phyloP scores from a whole-genome alignment of 2,113 vertebrate species.

The Melanotaenia duboulayi region DNA sequence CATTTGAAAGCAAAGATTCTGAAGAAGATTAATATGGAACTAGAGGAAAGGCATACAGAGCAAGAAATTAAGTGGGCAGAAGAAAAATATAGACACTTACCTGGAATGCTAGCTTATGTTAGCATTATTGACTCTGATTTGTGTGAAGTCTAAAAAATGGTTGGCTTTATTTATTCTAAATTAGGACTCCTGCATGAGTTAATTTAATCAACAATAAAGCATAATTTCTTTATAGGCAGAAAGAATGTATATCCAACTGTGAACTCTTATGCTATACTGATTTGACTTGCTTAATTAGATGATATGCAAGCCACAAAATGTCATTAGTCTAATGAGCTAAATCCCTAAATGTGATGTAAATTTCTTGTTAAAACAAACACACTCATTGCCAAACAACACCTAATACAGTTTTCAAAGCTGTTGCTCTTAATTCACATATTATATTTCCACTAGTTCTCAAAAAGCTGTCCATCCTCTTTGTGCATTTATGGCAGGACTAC shows the following conservation, averaged over 20 bases:
- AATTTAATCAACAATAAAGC: constrained; percentile 22
- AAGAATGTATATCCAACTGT: not conserved
- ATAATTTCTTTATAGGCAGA: not conserved
- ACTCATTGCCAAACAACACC: not conserved
- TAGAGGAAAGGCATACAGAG: not conserved
- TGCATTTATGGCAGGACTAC: not conserved
- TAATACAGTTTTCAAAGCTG: too few species aligned
- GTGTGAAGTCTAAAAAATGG: constrained; percentile 11
- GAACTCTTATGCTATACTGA: constrained; percentile 3
- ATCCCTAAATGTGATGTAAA: constrained; percentile 3
- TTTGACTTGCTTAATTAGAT: constrained; percentile 13
- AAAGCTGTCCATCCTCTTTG: not conserved
- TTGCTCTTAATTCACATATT: not conserved
- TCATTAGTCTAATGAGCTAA: constrained; percentile 21
- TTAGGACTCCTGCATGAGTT: constrained; percentile 18
- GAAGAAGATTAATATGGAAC: not conserved
- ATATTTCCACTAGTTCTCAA: not conserved
- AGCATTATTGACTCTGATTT: constrained; percentile 5
- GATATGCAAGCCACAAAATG: constrained; percentile 21
- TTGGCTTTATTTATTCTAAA: constrained; percentile 8
- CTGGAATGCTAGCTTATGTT: not conserved
- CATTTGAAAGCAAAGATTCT: not conserved
- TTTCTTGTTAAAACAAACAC: constrained; percentile 13
- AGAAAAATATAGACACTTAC: not conserved
- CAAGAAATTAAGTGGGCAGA: not conserved